phyloP scores from a whole-genome alignment of 30 jellyfish, hydroid and myxozoan genomes.

The Turritopsis rubra region DNA sequence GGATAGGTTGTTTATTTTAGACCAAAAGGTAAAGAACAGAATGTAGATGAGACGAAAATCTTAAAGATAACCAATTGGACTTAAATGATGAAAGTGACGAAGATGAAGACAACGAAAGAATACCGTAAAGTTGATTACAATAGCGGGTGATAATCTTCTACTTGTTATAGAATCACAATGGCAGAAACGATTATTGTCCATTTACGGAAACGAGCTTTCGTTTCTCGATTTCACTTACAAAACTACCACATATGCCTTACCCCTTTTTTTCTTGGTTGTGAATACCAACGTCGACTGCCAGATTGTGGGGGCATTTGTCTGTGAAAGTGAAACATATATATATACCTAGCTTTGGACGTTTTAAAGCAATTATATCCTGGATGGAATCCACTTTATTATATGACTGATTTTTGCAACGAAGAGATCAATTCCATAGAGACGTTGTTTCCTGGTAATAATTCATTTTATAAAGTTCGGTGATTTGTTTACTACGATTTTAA shows the following conservation, averaged over 20 bases:
- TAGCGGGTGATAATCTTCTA: conserved; percentile 18
- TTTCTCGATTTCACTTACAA: conserved; percentile 38
- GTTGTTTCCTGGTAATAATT: not conserved
- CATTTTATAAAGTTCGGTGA: not conserved
- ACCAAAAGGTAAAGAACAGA: conserved; percentile 6
- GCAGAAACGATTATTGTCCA: conserved; percentile 35
- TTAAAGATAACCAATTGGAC: not conserved
- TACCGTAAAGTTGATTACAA: not conserved
- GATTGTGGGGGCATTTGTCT: conserved; percentile 39
- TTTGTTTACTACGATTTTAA: no score
- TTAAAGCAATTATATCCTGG: conserved; percentile 25
- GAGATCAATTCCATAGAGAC: conserved; percentile 22
- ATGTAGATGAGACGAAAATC: not conserved
- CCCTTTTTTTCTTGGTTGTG: conserved; percentile 42
- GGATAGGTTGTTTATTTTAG: not conserved
- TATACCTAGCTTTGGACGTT: conserved; percentile 14
- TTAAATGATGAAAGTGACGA: not conserved
- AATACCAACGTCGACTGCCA: conserved; percentile 42
- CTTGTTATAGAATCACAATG: conserved; percentile 33
- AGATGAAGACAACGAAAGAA: not conserved
- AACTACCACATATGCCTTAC: conserved; percentile 42
- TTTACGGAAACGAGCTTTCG: conserved; percentile 47
- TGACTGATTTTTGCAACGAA: conserved; percentile 42
- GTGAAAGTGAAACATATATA: conserved; percentile 21
- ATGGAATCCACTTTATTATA: conserved; percentile 15